phyloP scores from a whole-genome alignment of 1,140 invertebrate species.

The Caenorhabditis inopinata region DNA sequence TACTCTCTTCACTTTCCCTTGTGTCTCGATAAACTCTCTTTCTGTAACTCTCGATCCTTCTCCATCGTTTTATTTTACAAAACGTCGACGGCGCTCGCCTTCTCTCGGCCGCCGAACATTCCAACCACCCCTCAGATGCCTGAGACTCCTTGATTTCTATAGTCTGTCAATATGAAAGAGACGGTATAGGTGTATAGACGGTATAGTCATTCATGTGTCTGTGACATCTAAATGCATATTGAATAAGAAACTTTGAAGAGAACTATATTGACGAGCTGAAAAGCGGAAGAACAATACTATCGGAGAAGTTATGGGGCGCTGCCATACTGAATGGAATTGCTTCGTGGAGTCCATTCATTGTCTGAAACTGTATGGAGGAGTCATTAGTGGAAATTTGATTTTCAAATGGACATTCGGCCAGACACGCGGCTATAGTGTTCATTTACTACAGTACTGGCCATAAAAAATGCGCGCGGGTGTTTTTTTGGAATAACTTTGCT shows the following conservation, averaged over 20 bases:
- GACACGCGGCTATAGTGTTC: no score
- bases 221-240: background rate
- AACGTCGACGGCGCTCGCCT: background rate
- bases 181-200: constrained; percentile 27
- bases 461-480: no score
- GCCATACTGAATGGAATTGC: no score
- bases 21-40: background rate
- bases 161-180: background rate
- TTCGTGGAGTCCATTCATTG: no score
- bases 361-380: no score
- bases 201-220: no score
- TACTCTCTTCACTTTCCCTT: background rate
- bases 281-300: background rate
- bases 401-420: no score
- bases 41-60: background rate
- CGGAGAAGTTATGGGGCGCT: background rate
- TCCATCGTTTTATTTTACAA: background rate
- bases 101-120: background rate
- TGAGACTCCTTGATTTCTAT: constrained; percentile 8
- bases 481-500: no score
- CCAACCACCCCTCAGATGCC: background rate
- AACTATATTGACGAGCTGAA: background rate
- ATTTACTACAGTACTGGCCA: no score
- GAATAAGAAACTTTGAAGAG: background rate
- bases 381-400: no score